Evolutionary conservation across 1,140 invertebrate genomes (phyloP), one percentile per base, ranked within the genome.

Genomic region (Zaprionus taronus): DNA sequence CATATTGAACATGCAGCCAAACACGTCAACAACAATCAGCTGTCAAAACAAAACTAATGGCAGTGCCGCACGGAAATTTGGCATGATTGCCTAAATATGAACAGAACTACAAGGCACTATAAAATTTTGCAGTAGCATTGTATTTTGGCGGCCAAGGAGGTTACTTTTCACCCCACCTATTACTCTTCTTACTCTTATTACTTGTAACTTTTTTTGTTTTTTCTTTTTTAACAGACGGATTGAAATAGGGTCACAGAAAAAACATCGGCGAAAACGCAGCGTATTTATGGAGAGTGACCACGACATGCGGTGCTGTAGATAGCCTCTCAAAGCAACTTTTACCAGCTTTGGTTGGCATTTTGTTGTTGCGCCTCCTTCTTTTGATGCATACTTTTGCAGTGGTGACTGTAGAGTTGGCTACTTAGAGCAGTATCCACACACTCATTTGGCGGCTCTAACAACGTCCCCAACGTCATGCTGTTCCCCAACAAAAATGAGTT

Each of bases 301-400:
- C 66, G 97, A 98, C 84, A 94, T 95, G 5, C 94, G 97, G 22
- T 98, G 98, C 93, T 98, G 98, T 92, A 95, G 97, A 15, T 98
- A 98, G 92, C 97, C 97, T 1, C 94, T 99, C 17, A 97, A 97
- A 12, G 98, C 99, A 14, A 97, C 99, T 93, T 99, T 99, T 93
- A 97, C 96, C 80, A 97, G 98, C 77, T 98, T 99, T 89, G 98
- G 98, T 12, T 99, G 98, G 98, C 98, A 99, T 86, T 99, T 98
- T 97, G 98, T 99, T 83, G 98, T 99, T 38, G 98, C 98, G 0
- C 99, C 99, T 0, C 97, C 97, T 83, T 95, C 96, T 77, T 99
- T 99, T 93, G 96, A 99, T 87, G 98, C 99, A 17, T 98, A 98
- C 94, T 99, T 98, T 93, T 99, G 99, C 94, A 96, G 96, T 69